Base-by-base conservation (phyloP, 2,888 invertebrate species). In the Andrena camellia region DNA sequence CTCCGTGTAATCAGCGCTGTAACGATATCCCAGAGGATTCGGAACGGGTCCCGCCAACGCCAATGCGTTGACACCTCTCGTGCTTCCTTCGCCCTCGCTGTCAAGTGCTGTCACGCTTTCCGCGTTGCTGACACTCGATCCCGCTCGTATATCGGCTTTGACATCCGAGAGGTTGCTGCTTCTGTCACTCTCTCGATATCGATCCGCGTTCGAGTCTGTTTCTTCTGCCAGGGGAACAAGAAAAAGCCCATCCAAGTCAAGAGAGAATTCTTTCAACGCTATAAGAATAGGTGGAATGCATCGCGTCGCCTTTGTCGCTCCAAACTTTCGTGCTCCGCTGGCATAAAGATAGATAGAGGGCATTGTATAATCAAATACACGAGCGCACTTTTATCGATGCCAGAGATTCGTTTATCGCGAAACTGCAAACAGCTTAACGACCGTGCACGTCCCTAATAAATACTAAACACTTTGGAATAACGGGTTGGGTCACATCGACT, bases 121-220 rank as follows among this genome's bases (percentile, higher is more conserved):
- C 94, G 96, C 96, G 93, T 97, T 97, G 93, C 97, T 97, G 90
- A 96, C 96, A 54, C 97, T 97, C 83, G 97, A 97, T 10, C 97
- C 97, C 64, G 98, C 98, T 80, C 98, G 95, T 83, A 98, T 95
- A 94, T 98, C 98, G 86, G 98, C 95, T 94, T 98, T 98, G 92
- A 98, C 95, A 94, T 98, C 98, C 87, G 98, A 98, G 91, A 98
- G 98, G 93, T 98, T 98, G 70, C 98, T 98, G 91, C 98, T 98
- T 88, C 98, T 96, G 93, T 98, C 98, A 78, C 98, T 98, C 92
- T 97, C 97, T 88, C 97, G 93, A 88, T 94, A 94, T 81, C 94
- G 93, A 90, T 94, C 94, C 67, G 93, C 93, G 84, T 94, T 94
- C 76, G 93, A 94, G 85, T 94, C 94, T 59, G 94, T 94, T 85